Evolutionary conservation across 2,113 vertebrate genomes (phyloP), one percentile per base, ranked within the genome.

Genomic region (Phaethornis superciliosus): DNA sequence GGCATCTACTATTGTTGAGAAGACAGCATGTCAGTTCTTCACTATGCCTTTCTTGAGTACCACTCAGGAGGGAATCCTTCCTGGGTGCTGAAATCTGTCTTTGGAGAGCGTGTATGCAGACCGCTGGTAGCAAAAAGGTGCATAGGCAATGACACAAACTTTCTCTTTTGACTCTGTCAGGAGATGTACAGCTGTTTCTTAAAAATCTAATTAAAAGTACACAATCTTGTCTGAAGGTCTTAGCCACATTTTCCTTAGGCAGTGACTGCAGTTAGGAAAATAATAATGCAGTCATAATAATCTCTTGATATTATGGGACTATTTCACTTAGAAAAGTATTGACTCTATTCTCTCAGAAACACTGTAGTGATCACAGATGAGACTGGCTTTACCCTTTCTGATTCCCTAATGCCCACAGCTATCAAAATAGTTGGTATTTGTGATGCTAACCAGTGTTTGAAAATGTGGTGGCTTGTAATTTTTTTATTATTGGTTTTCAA

Each of bases 391-490:
- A 20, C 62, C 16, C n/a, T 10, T 92, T 90, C 55, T 22, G 51
- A 60, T 85, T 96, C n/a, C 64, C 32, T 56, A 42, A 33, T 93
- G 63, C 54, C 44, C 10, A 28, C 42, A 91, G 51, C 55, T 78
- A 81, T 90, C 54, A 91, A 68, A 94, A 26, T 86, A 91, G 70
- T 47, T 92, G 49, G 59, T 90, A 63, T 90, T 85, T 80, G 64
- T 85, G 63, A 55, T 93, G 59, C 12, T 96, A 72, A 78, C 42
- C 9, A 35, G n/a, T 79, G 47, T 92, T 88, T 63, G 81, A 88
- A 95, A 94, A 46, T 40, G 8, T 52, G 46, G 3, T 37, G 46
- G 26, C 90, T 80, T 80, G 35, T 60, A 23, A 51, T 75, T 33
- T 44, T 11, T 79, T 86, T 27, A 52, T 32, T 14, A 21, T 13